Evolutionary conservation across 2,888 invertebrate genomes (phyloP), one percentile per base, ranked within the genome.

Genomic region (Anodontia alba): DNA sequence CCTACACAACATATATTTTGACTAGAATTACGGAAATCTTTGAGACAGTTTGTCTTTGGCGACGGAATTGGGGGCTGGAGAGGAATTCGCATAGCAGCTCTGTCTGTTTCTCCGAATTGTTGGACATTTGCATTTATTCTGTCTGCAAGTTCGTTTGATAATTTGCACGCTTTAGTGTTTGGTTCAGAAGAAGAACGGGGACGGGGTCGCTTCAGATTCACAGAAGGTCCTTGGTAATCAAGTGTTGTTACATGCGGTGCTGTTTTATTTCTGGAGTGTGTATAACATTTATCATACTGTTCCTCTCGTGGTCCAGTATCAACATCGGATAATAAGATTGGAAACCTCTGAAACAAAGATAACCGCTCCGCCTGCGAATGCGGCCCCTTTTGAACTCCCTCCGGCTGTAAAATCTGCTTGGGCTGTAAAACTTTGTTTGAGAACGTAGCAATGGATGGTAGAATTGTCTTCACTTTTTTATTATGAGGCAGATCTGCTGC

Each of bases 401-500:
- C n/a, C n/a, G n/a, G n/a, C n/a, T n/a, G n/a, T n/a, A n/a, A n/a
- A n/a, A n/a, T n/a, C n/a, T n/a, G 57, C 29, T 57, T 17, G 10
- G 57, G 57, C 23, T 2, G 57, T 1, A 57, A n/a, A 23, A 1
- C 26, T 67, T 78, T 80, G 46, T 78, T 69, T 17, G 76, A 62
- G 42, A 85, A 82, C 23, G 85, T 82, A 29, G 85, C 72, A 54
- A 86, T 77, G 1, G 83, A 81, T 20, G 83, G 86, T 31, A 86
- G 70, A 5, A 26, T 36, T 29, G 67, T 46, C 68, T 70, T 83
- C 23, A 49, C 79, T 12, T 67, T 54, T 12, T 67, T 54, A 1
- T 43, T 15, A 8, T 17, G 20, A 12, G 78, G 42, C 15, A 78
- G 29, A 23, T 51, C 62, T 49, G 51, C 79, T 2, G 75, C 75